Percentiles rank a stretch among this genome's conserved stretches.
phyloP scores from a whole-genome alignment of 2,113 vertebrate genomes.

The Opisthocomus hoazin region DNA sequence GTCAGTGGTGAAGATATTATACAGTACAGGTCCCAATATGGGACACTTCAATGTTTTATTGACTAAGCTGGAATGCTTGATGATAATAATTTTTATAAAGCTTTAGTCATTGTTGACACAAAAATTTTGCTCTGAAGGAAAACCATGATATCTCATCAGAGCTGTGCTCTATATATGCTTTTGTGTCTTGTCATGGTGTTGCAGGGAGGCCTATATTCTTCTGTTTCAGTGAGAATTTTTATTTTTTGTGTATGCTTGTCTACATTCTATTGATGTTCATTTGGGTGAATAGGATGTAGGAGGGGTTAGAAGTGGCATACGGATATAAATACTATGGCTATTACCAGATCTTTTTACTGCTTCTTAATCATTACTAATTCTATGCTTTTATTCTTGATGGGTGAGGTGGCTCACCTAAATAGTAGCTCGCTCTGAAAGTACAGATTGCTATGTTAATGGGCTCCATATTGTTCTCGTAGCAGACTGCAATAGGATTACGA shows the following conservation, averaged over 20 bases:
- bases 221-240: neutral
- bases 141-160: neutral
- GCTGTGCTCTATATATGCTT: neutral
- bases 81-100: neutral
- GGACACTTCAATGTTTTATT: neutral
- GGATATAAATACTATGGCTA: neutral
- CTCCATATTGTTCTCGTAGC: neutral
- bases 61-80: neutral
- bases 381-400: neutral
- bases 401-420: neutral
- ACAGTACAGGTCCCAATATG: too few species aligned
- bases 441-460: neutral
- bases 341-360: neutral
- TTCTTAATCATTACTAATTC: neutral
- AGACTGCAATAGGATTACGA: neutral
- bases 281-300: neutral
- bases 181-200: neutral
- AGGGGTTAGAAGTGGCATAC: neutral
- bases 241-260: neutral
- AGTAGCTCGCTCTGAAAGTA: neutral
- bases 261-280: neutral
- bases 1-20: too few species aligned
- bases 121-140: neutral
- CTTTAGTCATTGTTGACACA: neutral
- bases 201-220: neutral